Conservation (phyloP, 1,140 invertebrate species). For the Panagrolaimus sp. region DNA sequence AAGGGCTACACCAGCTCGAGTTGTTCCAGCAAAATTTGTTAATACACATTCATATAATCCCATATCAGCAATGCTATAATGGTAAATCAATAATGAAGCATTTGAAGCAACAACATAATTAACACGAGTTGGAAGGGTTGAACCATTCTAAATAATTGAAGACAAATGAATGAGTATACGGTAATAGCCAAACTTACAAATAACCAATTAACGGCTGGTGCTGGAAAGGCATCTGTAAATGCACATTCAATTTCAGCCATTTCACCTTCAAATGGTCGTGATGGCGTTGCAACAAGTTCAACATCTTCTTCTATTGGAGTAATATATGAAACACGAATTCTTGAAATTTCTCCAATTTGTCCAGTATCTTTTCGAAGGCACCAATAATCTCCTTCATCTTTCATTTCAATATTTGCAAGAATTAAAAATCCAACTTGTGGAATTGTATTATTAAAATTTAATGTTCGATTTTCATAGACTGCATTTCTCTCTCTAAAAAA, state of each 20-base stretch:
- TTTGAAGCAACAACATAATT: constrained; percentile 20
- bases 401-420: constrained; percentile 9
- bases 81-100: constrained; percentile 22
- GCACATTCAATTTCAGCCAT: constrained; percentile 18
- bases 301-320: constrained; percentile 15
- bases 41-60: constrained; percentile 23
- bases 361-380: constrained; percentile 18
- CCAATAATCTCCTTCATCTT: constrained; percentile 30
- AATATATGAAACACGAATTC: constrained; percentile 18
- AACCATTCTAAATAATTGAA: neutral
- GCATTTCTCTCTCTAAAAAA: constrained; percentile 16
- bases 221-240: constrained; percentile 5
- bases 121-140: neutral
- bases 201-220: constrained; percentile 19
- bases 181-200: constrained; percentile 18
- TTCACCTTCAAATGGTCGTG: constrained; percentile 15
- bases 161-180: no score
- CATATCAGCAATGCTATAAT: constrained; percentile 13
- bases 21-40: constrained; percentile 23
- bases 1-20: neutral
- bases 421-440: constrained; percentile 25
- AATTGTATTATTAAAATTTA: constrained; percentile 17
- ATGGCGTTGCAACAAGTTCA: neutral
- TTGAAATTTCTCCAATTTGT: constrained; percentile 11
- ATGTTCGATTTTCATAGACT: constrained; percentile 10